Conservation (phyloP, 2,113 vertebrate genomes). For the Talpa occidentalis region DNA sequence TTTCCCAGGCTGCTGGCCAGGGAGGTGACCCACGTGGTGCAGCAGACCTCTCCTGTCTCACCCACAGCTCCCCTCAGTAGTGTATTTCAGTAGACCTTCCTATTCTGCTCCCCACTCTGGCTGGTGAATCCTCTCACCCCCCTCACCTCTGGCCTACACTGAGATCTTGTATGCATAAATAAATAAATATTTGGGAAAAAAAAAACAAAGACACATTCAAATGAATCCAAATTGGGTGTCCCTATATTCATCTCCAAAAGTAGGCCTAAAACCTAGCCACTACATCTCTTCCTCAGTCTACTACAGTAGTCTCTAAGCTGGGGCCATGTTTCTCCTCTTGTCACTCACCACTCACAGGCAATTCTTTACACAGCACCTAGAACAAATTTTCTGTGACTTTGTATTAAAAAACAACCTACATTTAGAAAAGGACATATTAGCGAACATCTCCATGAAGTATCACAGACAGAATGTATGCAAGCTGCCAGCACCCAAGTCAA, state of each 20-base stretch:
- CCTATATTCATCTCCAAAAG: not conserved
- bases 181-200: too few species aligned
- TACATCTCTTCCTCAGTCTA: not conserved
- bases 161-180: too few species aligned
- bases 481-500: not conserved
- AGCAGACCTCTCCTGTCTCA: too few species aligned
- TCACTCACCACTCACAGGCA: too few species aligned
- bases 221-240: not conserved
- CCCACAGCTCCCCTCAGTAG: too few species aligned
- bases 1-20: too few species aligned
- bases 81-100: too few species aligned
- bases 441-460: not conserved
- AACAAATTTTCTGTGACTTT: not conserved
- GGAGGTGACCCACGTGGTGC: too few species aligned
- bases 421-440: not conserved
- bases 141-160: too few species aligned
- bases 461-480: not conserved
- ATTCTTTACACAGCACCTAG: not conserved
- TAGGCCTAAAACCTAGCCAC: fast-evolving
- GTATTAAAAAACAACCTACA: not conserved
- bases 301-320: not conserved
- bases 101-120: too few species aligned
- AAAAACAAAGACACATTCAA: not conserved
- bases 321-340: not conserved
- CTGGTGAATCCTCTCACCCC: too few species aligned